Percentiles rank a stretch among this genome's conserved stretches.
phyloP scores from a whole-genome alignment of 2,888 invertebrate species.

The Atrina japonica region DNA sequence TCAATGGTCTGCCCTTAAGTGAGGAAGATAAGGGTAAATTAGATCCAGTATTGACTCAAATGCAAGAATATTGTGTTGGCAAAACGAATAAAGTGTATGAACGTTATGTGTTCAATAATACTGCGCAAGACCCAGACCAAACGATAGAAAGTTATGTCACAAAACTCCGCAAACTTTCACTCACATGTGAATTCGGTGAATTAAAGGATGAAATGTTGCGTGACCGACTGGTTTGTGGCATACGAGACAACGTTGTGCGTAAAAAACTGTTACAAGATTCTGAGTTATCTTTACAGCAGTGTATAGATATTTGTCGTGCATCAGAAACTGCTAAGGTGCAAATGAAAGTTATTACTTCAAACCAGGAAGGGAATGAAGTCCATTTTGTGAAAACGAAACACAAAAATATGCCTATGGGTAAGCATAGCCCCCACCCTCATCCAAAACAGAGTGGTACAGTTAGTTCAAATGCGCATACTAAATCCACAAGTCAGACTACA shows the following conservation, averaged over 20 bases:
- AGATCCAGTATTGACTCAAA: constrained; percentile 9
- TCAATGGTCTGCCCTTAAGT: constrained; percentile 32
- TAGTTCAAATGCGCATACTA: no score
- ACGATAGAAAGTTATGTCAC: constrained; percentile 10
- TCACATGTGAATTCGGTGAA: constrained; percentile 11
- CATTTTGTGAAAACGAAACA: background rate
- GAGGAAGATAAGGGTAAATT: constrained; percentile 14
- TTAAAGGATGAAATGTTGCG: constrained; percentile 12
- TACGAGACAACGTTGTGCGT: constrained; percentile 4
- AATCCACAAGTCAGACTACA: no score
- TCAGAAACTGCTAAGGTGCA: constrained; percentile 9
- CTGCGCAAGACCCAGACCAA: constrained; percentile 1
- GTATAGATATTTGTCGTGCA: constrained; percentile 21
- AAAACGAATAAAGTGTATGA: constrained; percentile 22
- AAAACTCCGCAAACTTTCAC: background rate
- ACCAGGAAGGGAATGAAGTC: background rate
- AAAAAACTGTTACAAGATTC: constrained; percentile 3
- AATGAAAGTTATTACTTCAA: constrained; percentile 1
- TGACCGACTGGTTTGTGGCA: constrained; percentile 24
- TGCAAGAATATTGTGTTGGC: constrained; percentile 25
- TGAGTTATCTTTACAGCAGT: constrained; percentile 8
- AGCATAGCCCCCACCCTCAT: no score
- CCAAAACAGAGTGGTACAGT: no score
- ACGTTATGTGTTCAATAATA: constrained; percentile 11
- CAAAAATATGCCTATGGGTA: no score